Percentiles rank a stretch among this genome's conserved stretches.
phyloP scores from a whole-genome alignment of 2,113 vertebrate genomes.

The Ptychochromis oligacanthus region DNA sequence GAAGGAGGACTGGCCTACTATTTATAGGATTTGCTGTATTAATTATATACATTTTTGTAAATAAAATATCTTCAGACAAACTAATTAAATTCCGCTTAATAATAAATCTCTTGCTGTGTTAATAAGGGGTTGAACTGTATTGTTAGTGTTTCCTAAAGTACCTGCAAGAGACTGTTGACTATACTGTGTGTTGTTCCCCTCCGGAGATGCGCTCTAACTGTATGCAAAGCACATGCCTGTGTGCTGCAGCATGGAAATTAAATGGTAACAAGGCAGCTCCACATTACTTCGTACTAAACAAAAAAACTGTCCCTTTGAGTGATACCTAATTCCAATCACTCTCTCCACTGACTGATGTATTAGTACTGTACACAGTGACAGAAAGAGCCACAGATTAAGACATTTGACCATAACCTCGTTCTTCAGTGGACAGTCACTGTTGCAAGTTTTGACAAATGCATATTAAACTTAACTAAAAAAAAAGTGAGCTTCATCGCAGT shows the following conservation, averaged over 20 bases:
- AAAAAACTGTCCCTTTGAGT: not conserved
- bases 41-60: not conserved
- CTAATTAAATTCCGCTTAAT: not conserved
- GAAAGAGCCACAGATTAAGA: not conserved
- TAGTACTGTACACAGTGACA: not conserved
- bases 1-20: not conserved
- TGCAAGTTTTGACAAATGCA: not conserved
- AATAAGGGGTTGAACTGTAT: not conserved
- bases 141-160: slow-evolving; percentile 16
- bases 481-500: not conserved
- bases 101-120: not conserved
- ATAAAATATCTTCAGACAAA: not conserved
- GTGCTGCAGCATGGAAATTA: slow-evolving; percentile 64
- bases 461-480: not conserved
- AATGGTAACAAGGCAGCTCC: slow-evolving; percentile 33
- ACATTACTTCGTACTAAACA: slow-evolving; percentile 6
- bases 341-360: not conserved
- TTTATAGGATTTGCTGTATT: not conserved
- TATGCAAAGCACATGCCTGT: slow-evolving; percentile 74
- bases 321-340: not conserved
- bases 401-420: not conserved
- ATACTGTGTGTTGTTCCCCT: slow-evolving; percentile 62
- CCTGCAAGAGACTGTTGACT: slow-evolving; percentile 48
- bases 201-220: slow-evolving; percentile 76
- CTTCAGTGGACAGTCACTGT: not conserved